These are phyloP conservation scores for Tolypeutes matacus DNA, from an alignment of 2,797 vertebrate species.

Conservation along the genomic window DNA sequence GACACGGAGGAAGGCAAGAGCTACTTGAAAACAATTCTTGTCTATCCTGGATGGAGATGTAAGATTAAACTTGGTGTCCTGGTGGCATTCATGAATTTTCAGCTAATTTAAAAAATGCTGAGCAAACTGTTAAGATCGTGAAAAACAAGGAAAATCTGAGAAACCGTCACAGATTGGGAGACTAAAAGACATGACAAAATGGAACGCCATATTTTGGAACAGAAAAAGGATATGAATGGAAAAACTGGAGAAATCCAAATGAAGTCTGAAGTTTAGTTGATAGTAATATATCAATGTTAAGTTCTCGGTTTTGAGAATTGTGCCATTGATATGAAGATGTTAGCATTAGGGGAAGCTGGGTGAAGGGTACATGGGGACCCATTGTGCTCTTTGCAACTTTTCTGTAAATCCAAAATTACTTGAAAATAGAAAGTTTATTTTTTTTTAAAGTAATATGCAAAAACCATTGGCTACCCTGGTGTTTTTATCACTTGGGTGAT, in stretches of 20 bases:
- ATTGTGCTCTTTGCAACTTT: not conserved
- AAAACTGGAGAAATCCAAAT: slow-evolving; percentile 24
- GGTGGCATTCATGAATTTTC: not conserved
- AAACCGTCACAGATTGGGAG: not conserved
- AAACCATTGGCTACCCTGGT: not conserved
- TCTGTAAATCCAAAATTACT: slow-evolving; percentile 37
- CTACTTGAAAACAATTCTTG: slow-evolving; percentile 45
- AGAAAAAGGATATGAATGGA: not conserved
- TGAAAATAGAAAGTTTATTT: slow-evolving; percentile 11
- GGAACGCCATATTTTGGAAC: not conserved
- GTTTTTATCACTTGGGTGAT: not conserved
- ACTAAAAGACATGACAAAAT: not conserved
- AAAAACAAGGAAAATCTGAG: slow-evolving; percentile 49
- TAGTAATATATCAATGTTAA: not conserved
- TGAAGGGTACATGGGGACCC: not conserved
- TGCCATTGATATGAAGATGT: not conserved
- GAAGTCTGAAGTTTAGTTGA: not conserved
- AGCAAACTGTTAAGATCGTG: not conserved
- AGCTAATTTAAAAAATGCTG: not conserved
- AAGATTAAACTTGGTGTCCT: not conserved
- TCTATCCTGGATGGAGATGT: not conserved
- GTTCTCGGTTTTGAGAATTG: slow-evolving; percentile 35
- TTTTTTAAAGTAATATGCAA: not conserved
- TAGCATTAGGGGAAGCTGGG: not conserved
- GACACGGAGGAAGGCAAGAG: not conserved